A percentile compares a stretch with the other conserved stretches of the same genome.
These are phyloP conservation scores for Varecia variegata DNA, from an alignment of 2,797 vertebrate genomes.

Conservation along the genomic window DNA sequence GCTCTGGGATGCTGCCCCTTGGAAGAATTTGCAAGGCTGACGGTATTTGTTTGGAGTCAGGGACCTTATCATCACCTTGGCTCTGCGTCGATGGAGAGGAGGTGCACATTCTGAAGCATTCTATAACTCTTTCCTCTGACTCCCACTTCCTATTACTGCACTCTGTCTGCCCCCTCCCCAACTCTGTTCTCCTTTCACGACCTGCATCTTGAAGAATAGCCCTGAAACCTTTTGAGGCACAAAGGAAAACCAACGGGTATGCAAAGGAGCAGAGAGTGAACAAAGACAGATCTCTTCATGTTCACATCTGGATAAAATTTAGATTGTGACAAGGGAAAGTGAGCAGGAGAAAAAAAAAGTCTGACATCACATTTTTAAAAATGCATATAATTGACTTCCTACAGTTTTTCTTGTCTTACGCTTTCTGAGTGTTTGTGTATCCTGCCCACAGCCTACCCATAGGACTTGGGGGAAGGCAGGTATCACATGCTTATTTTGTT, in stretches of 20 bases:
- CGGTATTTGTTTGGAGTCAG: background rate
- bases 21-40: background rate
- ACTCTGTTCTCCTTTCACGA: background rate
- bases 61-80: background rate
- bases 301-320: slow-evolving; percentile 64
- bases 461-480: background rate
- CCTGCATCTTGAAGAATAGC: background rate
- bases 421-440: background rate
- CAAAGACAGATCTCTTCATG: background rate
- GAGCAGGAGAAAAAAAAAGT: background rate
- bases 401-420: background rate
- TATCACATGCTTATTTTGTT: background rate
- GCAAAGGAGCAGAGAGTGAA: slow-evolving; percentile 9
- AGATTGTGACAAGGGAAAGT: slow-evolving; percentile 27
- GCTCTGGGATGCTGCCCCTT: background rate
- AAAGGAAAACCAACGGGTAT: background rate
- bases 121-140: background rate
- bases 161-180: background rate
- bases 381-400: background rate
- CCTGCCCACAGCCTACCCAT: background rate
- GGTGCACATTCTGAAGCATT: background rate
- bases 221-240: background rate
- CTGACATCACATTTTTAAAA: background rate
- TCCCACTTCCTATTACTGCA: background rate
- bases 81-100: background rate